Evolutionary conservation across 1,140 invertebrate species (phyloP), one percentile per base, ranked within the genome.

Genomic region (Maconellicoccus hirsutus): DNA sequence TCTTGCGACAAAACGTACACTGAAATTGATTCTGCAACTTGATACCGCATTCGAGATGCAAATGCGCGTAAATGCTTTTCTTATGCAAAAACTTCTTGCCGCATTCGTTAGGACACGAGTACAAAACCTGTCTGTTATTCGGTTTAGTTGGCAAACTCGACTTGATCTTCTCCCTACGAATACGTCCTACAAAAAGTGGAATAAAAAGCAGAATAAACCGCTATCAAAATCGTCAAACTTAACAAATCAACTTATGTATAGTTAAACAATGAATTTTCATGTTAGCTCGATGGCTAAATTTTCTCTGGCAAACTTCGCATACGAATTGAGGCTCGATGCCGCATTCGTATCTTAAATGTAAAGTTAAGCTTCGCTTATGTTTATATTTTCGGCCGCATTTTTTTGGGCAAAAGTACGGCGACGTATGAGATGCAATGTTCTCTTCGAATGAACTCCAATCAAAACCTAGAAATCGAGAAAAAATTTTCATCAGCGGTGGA

Each of bases 301-400:
- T 77, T 52, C 78, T 80, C 16, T 77, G 78, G 75, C 84, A 85
- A 73, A 81, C 79, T 22, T 82, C 83, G 73, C 84, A 86, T 72
- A 82, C 81, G 76, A 82, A 83, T 19, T 82, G 77, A 1, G 83
- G 83, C 59, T 83, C 81, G 71, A 83, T 80, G 8, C 84, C 84
- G 72, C 84, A 85, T 75, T 85, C 83, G 76, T 81, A 80, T 21
- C 80, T 78, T 21, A 83, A 75, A 70, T 75, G 73, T 4, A 80
- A 78, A 70, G 78, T 80, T 74, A 84, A 79, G 74, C 83, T 83
- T 23, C 82, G 77, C 16, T 82, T 76, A 1, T 71, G 42, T 33
- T 72, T 73, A 23, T 84, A 74, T 23, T 29, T 59, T 19, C 72
- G 69, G 21, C 72, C 71, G 26, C 74, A 74, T 19, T 8, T 59